phyloP scores from a whole-genome alignment of 2,797 vertebrate species.

The Acanthornis magna region DNA sequence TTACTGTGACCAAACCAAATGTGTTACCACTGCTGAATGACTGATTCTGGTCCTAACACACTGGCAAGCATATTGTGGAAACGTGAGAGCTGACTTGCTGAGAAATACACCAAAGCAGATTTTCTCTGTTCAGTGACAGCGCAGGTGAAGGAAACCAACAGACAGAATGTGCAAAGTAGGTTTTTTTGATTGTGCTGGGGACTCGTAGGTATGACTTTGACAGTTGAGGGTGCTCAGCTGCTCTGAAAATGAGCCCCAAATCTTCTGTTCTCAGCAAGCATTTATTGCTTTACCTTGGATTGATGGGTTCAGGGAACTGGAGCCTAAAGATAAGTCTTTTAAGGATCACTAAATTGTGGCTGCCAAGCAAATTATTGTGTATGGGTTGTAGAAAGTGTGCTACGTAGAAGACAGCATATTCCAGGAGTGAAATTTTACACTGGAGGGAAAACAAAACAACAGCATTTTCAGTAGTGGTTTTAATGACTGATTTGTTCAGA shows the following conservation, averaged over 20 bases:
- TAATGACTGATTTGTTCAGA: background rate
- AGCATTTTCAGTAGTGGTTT: background rate
- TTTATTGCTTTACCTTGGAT: conserved; percentile 37
- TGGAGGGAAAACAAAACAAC: background rate
- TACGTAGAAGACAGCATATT: background rate
- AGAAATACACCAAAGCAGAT: background rate
- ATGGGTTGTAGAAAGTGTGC: conserved; percentile 9
- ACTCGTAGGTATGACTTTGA: background rate
- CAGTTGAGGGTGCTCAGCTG: background rate
- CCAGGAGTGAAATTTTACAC: conserved; percentile 5
- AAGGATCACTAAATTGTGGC: conserved; percentile 31
- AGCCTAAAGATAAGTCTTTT: conserved; percentile 55
- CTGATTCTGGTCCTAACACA: background rate
- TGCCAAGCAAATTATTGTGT: conserved; percentile 30
- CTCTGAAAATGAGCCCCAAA: conserved; percentile 30
- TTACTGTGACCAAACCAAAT: background rate
- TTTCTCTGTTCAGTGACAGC: background rate
- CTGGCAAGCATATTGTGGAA: background rate
- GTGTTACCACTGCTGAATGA: background rate
- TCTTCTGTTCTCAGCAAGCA: conserved; percentile 19
- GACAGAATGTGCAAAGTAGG: background rate
- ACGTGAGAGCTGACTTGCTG: background rate
- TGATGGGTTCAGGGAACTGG: conserved; percentile 24
- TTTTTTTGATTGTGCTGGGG: background rate
- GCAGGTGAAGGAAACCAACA: background rate